Evolutionary conservation across 2,888 invertebrate genomes (phyloP), one percentile per base, ranked within the genome.

Genomic region (Mamestra brassicae): DNA sequence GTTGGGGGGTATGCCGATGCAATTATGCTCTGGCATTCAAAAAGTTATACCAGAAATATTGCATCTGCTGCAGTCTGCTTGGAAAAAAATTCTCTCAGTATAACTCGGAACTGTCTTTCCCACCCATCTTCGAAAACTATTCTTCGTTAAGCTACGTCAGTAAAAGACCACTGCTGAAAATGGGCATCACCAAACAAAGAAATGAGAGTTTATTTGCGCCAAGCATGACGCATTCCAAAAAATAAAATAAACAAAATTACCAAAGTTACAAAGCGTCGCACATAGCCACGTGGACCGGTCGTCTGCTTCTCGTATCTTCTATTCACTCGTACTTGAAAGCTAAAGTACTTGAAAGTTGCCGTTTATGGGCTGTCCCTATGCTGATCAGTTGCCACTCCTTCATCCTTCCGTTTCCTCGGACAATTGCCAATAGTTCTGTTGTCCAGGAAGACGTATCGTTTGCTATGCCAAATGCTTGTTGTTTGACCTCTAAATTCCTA

Each of bases 381-480:
- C n/a, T 52, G 1, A 60, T 38, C 8, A 7, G 36, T n/a, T 34
- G 0, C 45, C 7, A 36, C 17, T 17, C 47, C 15, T 60, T 0
- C 15, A 54, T 13, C n/a, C 38, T 64, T 71, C 72, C 63, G 72
- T 60, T 76, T 71, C 72, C 72, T 76, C 72, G 15, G 54, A 6
- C 3, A 5, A 54, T 11, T 72, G 76, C 73, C 73, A 76, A 26
- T 8, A 63, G 8, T 42, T 3, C 13, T 55, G 4, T 72, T 50
- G 42, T 10, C 17, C n/a, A 64, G 79, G 76, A 71, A 52, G 17
- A n/a, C 52, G 11, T 45, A 1, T 64, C n/a, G 17, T 42, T n/a
- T 50, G 8, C 34, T 61, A 57, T 69, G 81, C 64, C 78, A 78
- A 81, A 38, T 57, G 11, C 52, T 66, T 65, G 42, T 47, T 63